Evolutionary conservation across 2,888 invertebrate genomes (phyloP).

Genomic region (Marronus borbonicus): DNA sequence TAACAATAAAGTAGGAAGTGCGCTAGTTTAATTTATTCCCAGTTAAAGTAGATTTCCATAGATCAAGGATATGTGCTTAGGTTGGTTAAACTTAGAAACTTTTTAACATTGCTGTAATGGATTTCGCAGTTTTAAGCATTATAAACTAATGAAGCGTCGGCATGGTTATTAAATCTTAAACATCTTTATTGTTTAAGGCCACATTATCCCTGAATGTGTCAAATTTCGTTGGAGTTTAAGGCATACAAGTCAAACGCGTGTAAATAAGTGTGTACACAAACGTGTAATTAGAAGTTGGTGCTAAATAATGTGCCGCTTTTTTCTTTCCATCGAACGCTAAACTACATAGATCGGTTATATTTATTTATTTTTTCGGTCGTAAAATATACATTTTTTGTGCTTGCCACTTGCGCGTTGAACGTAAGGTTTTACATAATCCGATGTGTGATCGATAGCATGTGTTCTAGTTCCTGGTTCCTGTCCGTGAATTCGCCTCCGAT

Average conservation of each 20-base stretch:
- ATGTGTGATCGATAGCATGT: slow-evolving; percentile 3
- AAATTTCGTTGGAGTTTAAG: no score
- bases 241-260: background rate
- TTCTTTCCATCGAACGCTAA: slow-evolving; percentile 10
- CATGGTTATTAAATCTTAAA: no score
- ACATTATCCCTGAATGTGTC: no score
- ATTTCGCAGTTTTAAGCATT: no score
- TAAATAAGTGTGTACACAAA: background rate
- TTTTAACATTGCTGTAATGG: no score
- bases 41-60: no score
- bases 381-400: slow-evolving; percentile 24
- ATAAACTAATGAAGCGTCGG: no score
- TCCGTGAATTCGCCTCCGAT: background rate
- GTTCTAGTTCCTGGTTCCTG: slow-evolving; percentile 42
- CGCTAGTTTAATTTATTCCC: no score
- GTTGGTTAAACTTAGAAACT: no score
- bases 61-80: no score
- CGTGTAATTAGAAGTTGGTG: background rate
- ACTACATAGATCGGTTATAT: slow-evolving; percentile 6
- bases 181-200: no score
- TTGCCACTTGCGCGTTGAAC: slow-evolving; percentile 22
- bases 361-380: slow-evolving; percentile 18
- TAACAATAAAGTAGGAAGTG: no score
- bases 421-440: slow-evolving; percentile 28
- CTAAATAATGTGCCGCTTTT: slow-evolving; percentile 21